These are phyloP conservation scores for Nesidiocoris tenuis DNA, from an alignment of 2,888 invertebrate genomes.

Conservation along the genomic window DNA sequence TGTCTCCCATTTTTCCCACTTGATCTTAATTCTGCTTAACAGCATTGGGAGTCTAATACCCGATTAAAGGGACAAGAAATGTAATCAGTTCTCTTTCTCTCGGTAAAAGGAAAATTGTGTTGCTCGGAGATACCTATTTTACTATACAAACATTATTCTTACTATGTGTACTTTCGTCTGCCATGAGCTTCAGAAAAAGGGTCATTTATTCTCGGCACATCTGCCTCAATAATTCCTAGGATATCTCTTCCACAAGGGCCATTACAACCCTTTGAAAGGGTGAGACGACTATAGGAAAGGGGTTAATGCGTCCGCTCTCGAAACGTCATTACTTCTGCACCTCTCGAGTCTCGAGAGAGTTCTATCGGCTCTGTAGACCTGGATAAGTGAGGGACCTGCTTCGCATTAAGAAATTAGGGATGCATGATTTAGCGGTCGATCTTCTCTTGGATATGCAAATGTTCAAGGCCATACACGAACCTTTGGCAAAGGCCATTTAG, in stretches of 20 bases:
- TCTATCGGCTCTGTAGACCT: slow-evolving; percentile 4
- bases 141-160: too few relatives aligned
- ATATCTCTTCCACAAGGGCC: slow-evolving; percentile 37
- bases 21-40: too few relatives aligned
- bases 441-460: slow-evolving; percentile 40
- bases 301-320: slow-evolving; percentile 37
- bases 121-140: not conserved
- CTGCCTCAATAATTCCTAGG: slow-evolving; percentile 24
- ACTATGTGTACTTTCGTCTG: too few relatives aligned
- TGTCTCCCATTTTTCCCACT: too few relatives aligned
- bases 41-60: too few relatives aligned
- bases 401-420: slow-evolving; percentile 39
- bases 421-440: slow-evolving; percentile 42
- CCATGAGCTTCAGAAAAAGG: not conserved
- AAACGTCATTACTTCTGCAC: slow-evolving; percentile 37
- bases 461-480: slow-evolving; percentile 13
- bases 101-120: not conserved
- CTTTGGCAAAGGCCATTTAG: not conserved
- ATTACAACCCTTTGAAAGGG: slow-evolving; percentile 31
- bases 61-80: too few relatives aligned
- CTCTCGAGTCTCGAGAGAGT: slow-evolving; percentile 34
- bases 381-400: slow-evolving; percentile 14
- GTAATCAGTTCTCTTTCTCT: not conserved
- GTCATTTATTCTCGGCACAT: slow-evolving; percentile 9
- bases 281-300: slow-evolving; percentile 11